Percentiles rank a stretch among this genome's conserved stretches.
Conservation (phyloP, 2,888 invertebrate genomes). For the Koerneria pararmatus region DNA sequence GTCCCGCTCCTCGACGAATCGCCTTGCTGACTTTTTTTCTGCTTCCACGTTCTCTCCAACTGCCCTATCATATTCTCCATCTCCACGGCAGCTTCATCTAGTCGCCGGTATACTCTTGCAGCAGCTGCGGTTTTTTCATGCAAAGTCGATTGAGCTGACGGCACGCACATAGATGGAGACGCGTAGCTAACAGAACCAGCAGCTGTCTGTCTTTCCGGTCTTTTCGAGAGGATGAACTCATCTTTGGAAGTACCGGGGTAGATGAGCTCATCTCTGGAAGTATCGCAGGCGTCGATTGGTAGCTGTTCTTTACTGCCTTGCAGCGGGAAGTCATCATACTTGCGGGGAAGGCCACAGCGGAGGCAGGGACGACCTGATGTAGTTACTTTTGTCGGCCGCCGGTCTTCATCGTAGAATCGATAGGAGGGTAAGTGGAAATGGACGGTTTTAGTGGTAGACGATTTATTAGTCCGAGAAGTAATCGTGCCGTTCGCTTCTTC, state of each 20-base stretch:
- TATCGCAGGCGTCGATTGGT: too few relatives aligned
- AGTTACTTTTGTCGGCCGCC: conserved; percentile 18
- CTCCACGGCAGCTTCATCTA: conserved; percentile 42
- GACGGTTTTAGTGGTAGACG: conserved; percentile 20
- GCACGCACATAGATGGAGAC: too few relatives aligned
- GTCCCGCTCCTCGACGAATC: conserved; percentile 18
- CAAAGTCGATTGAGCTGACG: too few relatives aligned
- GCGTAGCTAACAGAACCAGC: too few relatives aligned
- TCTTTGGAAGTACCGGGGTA: too few relatives aligned
- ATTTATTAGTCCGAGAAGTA: too few relatives aligned
- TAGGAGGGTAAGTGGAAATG: conserved; percentile 50
- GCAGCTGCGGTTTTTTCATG: conserved; percentile 29
- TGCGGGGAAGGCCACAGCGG: conserved; percentile 21
- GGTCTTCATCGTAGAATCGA: conserved; percentile 40
- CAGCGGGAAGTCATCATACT: conserved; percentile 19
- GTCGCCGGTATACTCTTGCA: conserved; percentile 33
- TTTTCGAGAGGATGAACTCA: too few relatives aligned
- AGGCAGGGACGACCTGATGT: conserved; percentile 14
- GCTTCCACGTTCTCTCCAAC: conserved; percentile 27
- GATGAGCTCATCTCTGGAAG: too few relatives aligned
- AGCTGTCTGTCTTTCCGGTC: too few relatives aligned
- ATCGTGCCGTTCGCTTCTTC: too few relatives aligned
- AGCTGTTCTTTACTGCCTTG: too few relatives aligned
- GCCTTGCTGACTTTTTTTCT: not conserved
- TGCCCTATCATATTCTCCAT: conserved; percentile 38